Percentiles rank a stretch among this genome's conserved stretches.
phyloP scores from a whole-genome alignment of 2,797 vertebrate species.

The Novumbra hubbsi region DNA sequence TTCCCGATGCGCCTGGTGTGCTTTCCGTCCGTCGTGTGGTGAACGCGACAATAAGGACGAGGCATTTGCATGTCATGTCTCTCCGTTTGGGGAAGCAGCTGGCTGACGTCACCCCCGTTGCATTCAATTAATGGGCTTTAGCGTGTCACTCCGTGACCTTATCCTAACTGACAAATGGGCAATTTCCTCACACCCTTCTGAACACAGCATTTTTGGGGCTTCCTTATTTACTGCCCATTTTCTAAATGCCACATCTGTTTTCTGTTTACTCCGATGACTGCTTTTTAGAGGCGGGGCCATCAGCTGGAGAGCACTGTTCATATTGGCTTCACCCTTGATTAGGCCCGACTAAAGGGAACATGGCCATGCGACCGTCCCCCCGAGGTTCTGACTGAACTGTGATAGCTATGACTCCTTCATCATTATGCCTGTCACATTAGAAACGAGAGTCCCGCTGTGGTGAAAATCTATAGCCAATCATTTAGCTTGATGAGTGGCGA shows the following conservation, averaged over 20 bases:
- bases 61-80: slow-evolving; percentile 20
- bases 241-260: slow-evolving; percentile 71
- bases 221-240: slow-evolving; percentile 61
- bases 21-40: slow-evolving; percentile 45
- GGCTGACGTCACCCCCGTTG: slow-evolving; percentile 34
- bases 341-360: background rate
- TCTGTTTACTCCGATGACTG: slow-evolving; percentile 49
- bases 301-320: slow-evolving; percentile 8
- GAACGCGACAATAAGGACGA: slow-evolving; percentile 43
- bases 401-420: background rate
- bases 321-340: slow-evolving; percentile 16
- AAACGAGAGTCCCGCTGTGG: background rate
- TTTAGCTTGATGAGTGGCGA: slow-evolving; percentile 4
- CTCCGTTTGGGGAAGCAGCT: slow-evolving; percentile 31
- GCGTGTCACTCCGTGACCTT: slow-evolving; percentile 66
- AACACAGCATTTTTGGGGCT: slow-evolving; percentile 48
- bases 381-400: background rate
- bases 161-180: slow-evolving; percentile 69
- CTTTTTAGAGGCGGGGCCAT: background rate
- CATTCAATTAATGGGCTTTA: slow-evolving; percentile 60
- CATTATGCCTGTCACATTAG: background rate
- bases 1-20: slow-evolving; percentile 15
- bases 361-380: background rate
- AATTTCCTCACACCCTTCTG: slow-evolving; percentile 58
- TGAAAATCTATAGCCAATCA: background rate